Evolutionary conservation across 1,140 invertebrate genomes (phyloP).

Genomic region (Whitmania pigra): DNA sequence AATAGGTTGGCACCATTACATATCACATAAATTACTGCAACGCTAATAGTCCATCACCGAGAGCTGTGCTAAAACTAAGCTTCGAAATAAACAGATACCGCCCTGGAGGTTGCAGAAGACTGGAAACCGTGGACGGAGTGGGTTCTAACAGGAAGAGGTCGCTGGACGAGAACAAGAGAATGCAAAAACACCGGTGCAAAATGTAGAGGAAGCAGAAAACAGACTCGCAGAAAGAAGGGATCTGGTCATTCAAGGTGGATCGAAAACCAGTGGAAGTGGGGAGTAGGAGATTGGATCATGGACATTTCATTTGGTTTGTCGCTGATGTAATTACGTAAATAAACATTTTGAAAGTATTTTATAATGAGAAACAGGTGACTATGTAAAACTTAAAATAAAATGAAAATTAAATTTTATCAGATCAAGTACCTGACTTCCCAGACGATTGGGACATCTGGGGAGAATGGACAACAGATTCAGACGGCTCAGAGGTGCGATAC

Average conservation of each 20-base stretch:
- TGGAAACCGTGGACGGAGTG: conserved; percentile 1
- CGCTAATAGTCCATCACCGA: too few species aligned
- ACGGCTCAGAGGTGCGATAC: neutral
- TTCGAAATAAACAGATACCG: neutral
- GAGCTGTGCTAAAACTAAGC: neutral
- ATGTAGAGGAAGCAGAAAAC: conserved; percentile 14
- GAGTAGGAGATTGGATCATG: neutral
- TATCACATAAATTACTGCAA: too few species aligned
- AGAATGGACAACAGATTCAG: neutral
- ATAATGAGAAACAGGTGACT: too few species aligned
- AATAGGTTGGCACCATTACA: neutral
- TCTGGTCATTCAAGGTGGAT: neutral
- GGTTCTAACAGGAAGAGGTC: neutral
- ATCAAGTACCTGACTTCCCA: neutral
- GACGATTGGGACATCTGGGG: conserved; percentile 7
- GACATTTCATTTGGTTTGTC: neutral
- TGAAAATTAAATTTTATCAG: neutral
- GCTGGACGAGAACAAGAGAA: neutral
- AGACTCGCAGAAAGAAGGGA: neutral
- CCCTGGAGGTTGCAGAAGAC: neutral
- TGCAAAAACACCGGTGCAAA: conserved; percentile 3
- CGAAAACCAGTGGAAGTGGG: neutral
- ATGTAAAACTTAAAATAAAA: too few species aligned
- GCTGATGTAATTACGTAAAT: neutral
- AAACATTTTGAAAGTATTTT: neutral